Base-by-base conservation (phyloP, 2,888 invertebrate genomes). In the Cosmopolites sordidus region DNA sequence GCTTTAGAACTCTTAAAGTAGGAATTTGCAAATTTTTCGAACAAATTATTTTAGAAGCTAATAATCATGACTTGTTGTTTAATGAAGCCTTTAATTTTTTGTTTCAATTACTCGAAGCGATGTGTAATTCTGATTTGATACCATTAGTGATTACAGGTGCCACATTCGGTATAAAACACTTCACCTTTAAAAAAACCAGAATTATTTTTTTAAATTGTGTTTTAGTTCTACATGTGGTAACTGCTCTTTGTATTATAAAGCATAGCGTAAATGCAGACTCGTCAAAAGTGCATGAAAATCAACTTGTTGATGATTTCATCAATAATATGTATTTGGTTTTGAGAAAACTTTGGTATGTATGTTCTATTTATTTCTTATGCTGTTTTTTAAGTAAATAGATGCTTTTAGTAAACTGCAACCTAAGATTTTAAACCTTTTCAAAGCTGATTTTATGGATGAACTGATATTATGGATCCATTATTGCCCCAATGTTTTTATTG, bases 401-500 rank as follows among this genome's bases (percentile, higher is more conserved):
- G 16, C 12, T n/a, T 12, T n/a, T 1, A 30, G 12, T 17, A 33
- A 16, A 2, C n/a, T 18, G 16, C 12, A 2, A 5, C 22, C 3
- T 22, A 22, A 8, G 3, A 5, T 8, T 22, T 30, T 27, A n/a
- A 6, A 16, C 4, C 1, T 15, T 8, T n/a, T 48, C 6, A 41
- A 27, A 30, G 1, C 41, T 16, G 17, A 18, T 14, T 48, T 16
- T 29, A 22, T 41, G 1, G 27, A 12, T 2, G 48, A 48, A 41
- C 15, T 48, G 16, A n/a, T 16, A 42, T 12, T 48, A 12, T 48
- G 48, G 48, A 48, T 48, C 27, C 17, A 48, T 17, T 48, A 30
- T 17, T 48, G 40, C 2, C 29, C 48, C 5, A 9, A 12, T 15
- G 12, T 30, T 8, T 48, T 48, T 14, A 11, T 48, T 1, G 48